Base-by-base conservation (phyloP, 92 coral and sea anemone genomes). In the Phenganax marumi region DNA sequence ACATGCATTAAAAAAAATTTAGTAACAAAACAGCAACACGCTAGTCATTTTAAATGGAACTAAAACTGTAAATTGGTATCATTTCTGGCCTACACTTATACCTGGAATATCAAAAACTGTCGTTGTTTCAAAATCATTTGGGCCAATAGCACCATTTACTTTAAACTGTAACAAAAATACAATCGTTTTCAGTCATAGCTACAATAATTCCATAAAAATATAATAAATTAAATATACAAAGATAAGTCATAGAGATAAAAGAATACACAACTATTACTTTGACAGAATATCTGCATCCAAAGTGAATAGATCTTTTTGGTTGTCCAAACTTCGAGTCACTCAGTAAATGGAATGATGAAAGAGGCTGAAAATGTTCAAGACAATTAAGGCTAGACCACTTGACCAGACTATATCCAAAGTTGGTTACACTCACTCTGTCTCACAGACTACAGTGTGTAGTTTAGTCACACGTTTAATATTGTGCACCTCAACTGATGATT, bases 21-120 rank as follows among this genome's bases (percentile, higher is more conserved):
- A 33, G 43, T 33, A 33, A 33, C 43, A 33, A 33, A 33, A 33
- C 43, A 5, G 5, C 43, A 33, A 33, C 2, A 33, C 43, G 43
- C 5, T 33, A 33, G 43, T 33, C 43, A 33, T 33, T 33, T 33
- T 33, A 33, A 33, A 33, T 33, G 5, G 5, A 33, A 33, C 43
- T 33, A 33, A 33, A 33, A 33, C 43, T 33, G 43, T 33, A 33
- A 33, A 1, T 33, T 33, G 43, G 43, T 33, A 33, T 33, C 43
- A 33, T 33, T 5, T 5, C 43, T 5, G 43, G 17, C 7, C 1
- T 14, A 8, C 21, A 56, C 10, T 16, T 10, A n/a, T 74, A 74
- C 79, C 79, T 74, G 79, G 79, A 12, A 74, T 74, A 17, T 24
- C 33, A 74, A 74, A 74, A 14, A 18, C 52, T 19, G 79, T 56